phyloP scores from a whole-genome alignment of 2,888 invertebrate genomes.

The Epiblema foenella region DNA sequence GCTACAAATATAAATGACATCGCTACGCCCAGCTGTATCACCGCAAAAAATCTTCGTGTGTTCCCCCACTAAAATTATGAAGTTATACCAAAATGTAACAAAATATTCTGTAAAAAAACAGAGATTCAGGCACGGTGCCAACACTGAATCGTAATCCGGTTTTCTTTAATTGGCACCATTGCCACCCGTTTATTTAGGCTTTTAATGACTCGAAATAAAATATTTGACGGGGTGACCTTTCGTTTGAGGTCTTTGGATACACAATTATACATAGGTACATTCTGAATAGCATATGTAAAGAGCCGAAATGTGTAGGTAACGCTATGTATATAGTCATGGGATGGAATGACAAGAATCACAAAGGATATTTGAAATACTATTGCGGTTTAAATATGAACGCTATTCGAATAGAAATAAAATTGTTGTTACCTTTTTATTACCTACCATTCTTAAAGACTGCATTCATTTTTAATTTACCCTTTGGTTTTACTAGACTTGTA shows the following conservation, averaged over 20 bases:
- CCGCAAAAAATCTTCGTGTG: neutral
- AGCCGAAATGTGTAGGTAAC: neutral
- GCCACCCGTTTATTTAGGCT: slow-evolving; percentile 19
- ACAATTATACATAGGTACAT: neutral
- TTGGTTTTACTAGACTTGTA: neutral
- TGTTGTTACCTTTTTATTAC: no score
- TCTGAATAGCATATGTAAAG: neutral
- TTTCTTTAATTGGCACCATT: slow-evolving; percentile 21
- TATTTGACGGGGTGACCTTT: neutral
- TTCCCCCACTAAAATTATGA: neutral
- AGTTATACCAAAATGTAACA: slow-evolving; percentile 10
- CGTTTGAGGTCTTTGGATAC: neutral
- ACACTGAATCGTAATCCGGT: slow-evolving; percentile 24
- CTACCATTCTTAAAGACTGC: no score
- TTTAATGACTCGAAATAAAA: slow-evolving; percentile 11
- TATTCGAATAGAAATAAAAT: no score
- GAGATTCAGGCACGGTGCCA: slow-evolving; percentile 44
- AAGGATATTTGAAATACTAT: neutral
- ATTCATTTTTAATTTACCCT: neutral
- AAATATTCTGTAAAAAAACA: slow-evolving; percentile 38
- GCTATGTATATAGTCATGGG: neutral
- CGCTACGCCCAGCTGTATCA: neutral
- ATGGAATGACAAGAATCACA: neutral
- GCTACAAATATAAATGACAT: no score
- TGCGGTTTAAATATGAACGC: neutral